Conservation (phyloP, 2,113 vertebrate genomes). For the Eurystomus gularis region DNA sequence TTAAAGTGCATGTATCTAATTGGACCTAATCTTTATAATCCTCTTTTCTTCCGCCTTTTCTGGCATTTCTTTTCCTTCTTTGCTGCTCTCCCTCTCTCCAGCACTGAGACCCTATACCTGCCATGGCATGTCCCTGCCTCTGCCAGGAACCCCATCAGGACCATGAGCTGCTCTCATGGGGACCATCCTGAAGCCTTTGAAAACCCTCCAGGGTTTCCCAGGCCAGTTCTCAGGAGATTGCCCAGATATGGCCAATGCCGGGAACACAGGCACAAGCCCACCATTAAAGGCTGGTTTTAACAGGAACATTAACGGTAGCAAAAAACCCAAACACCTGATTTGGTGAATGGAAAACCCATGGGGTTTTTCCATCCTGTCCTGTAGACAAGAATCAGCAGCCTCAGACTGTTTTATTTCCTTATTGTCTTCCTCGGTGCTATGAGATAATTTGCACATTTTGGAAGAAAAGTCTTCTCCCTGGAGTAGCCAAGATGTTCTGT, state of each 20-base stretch:
- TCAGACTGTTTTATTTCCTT: neutral
- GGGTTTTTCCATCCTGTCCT: neutral
- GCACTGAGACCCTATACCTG: neutral
- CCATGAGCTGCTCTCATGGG: neutral
- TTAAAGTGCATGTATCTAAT: neutral
- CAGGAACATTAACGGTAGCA: neutral
- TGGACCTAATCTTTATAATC: conserved; percentile 24
- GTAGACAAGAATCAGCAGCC: neutral
- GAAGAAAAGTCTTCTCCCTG: neutral
- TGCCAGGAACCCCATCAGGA: fast-evolving
- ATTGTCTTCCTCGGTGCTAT: neutral
- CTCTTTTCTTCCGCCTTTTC: neutral
- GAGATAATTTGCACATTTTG: neutral
- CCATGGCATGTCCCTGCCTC: fast-evolving
- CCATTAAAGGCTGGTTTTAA: neutral
- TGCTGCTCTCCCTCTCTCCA: neutral
- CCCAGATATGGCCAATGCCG: neutral
- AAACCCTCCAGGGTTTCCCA: neutral
- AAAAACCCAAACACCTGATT: neutral
- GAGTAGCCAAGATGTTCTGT: neutral
- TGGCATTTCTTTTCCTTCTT: neutral
- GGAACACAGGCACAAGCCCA: neutral
- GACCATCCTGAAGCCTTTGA: neutral
- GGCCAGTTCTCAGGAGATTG: neutral
- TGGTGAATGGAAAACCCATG: neutral